Base-by-base conservation (phyloP, 53 echinoderm and acorn worm genomes). In the Crossaster papposus region DNA sequence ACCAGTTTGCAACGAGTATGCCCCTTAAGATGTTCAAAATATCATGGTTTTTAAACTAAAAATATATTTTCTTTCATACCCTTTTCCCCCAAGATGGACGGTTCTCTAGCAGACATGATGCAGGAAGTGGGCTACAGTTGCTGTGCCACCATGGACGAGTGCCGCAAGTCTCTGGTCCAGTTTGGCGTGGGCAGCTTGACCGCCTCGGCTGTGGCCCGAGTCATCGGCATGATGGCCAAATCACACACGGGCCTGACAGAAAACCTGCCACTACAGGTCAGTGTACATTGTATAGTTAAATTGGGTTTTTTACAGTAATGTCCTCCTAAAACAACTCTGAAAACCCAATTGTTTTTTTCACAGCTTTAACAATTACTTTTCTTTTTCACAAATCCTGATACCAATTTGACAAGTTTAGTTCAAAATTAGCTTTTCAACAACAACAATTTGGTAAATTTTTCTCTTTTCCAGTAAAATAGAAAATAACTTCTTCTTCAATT, bases 181-280 rank as follows among this genome's bases (percentile, higher is more conserved):
- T 91, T 92, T 76, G 92, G 95, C 70, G 90, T 77, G 83, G 86
- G 83, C 70, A 90, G 91, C 72, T 73, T 97, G 54, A 91, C 92
- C 0, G 91, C 97, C 20, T 72, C 91, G 51, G 87, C 93, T n/a
- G 92, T 97, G 58, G 97, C 97, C 65, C 94, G 90, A 70, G 97
- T 97, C 79, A 92, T 97, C 36, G 95, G 97, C 28, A 97, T 97
- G 97, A 97, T 97, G 97, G 95, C 93, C 82, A 83, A 93, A 30
- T 94, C 97, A 10, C 95, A 97, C 81, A 90, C 94, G 23, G 94
- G 94, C 33, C 93, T 97, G 20, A 94, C 91, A 65, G 97, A 97
- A 30, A 93, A 93, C 80, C 90, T 96, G 72, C 88, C 93, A 18
- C 77, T 97, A 30, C 97, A 97, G 96, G 97, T 97, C 53, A 92